Conservation (phyloP, 1,140 invertebrate genomes). For the Semibalanus balanoides region DNA sequence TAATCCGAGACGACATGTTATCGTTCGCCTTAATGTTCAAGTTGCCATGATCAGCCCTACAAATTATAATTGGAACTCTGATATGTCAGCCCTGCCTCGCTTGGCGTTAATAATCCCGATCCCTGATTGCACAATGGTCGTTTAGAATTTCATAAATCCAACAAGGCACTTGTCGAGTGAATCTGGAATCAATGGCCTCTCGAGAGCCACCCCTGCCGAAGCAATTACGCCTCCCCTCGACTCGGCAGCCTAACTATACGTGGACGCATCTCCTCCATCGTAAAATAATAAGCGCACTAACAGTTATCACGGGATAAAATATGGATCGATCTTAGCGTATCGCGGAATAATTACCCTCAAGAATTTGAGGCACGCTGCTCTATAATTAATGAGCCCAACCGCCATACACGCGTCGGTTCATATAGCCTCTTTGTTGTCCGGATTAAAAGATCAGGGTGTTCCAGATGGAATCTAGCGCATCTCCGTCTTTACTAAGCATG, state of each 20-base stretch:
- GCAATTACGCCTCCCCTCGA: neutral
- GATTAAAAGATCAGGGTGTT: neutral
- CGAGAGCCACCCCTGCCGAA: neutral
- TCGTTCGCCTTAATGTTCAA: no score
- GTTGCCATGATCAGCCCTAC: no score
- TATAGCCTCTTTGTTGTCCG: neutral
- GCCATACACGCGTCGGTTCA: neutral
- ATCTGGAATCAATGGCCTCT: neutral
- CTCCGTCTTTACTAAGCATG: neutral
- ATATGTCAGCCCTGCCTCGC: neutral
- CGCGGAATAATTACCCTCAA: neutral
- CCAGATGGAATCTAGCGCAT: neutral
- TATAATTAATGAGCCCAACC: neutral
- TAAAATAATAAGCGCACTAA: neutral
- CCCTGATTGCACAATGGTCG: neutral
- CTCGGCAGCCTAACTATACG: neutral
- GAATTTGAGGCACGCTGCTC: neutral
- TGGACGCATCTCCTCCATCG: neutral
- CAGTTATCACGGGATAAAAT: neutral
- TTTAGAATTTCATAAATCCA: neutral
- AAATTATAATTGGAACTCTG: neutral
- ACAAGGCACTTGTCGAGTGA: neutral
- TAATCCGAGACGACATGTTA: no score
- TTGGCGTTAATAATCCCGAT: neutral
- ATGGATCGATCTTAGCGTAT: neutral